Evolutionary conservation across 2,888 invertebrate genomes (phyloP).

Genomic region (Epinotia bilunana): DNA sequence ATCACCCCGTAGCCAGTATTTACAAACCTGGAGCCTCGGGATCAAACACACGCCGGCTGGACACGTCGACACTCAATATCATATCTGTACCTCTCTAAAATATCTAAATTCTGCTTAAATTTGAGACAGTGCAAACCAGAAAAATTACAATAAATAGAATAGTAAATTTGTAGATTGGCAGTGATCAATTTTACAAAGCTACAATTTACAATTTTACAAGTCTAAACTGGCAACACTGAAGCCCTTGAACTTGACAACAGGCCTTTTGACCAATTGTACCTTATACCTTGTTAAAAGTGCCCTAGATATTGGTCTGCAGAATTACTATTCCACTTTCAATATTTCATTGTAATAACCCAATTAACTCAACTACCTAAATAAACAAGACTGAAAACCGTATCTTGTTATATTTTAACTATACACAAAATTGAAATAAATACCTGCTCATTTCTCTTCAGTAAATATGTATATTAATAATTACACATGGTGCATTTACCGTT

Average conservation of each 20-base stretch:
- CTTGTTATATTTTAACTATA: too few relatives aligned
- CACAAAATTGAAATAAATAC: neutral
- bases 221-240: too few relatives aligned
- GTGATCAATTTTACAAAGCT: too few relatives aligned
- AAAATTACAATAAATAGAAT: too few relatives aligned
- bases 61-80: slow-evolving; percentile 3
- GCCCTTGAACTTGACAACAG: too few relatives aligned
- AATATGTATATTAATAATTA: too few relatives aligned
- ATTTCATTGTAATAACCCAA: neutral
- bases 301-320: neutral
- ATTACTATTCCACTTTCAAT: neutral
- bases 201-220: too few relatives aligned
- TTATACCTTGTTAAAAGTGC: too few relatives aligned
- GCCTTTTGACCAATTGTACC: too few relatives aligned
- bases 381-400: neutral
- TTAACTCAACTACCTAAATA: neutral
- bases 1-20: too few relatives aligned
- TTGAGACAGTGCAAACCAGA: neutral
- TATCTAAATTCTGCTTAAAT: neutral
- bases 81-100: neutral
- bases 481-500: too few relatives aligned
- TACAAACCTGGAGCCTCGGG: neutral
- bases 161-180: neutral
- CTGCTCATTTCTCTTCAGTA: neutral
- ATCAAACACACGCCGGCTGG: slow-evolving; percentile 20